A percentile compares a stretch with the other conserved stretches of the same genome.
These are phyloP conservation scores for Tribolium castaneum DNA, from an alignment of 1,140 invertebrate species.

Conservation along the genomic window DNA sequence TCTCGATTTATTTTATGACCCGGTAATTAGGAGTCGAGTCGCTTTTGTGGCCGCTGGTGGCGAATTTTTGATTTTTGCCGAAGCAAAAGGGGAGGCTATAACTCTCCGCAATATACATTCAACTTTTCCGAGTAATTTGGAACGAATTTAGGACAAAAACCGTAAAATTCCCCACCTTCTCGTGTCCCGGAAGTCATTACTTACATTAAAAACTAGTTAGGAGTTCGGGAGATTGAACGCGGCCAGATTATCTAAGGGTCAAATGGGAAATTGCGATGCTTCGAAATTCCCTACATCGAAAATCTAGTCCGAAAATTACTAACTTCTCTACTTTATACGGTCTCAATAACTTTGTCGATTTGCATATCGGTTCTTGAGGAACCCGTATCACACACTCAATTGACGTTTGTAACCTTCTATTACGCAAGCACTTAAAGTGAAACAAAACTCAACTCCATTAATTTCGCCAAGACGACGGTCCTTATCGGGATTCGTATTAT, in stretches of 20 bases:
- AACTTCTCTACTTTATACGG: constrained; percentile 33
- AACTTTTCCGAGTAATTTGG: constrained; percentile 47
- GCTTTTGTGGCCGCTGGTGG: background rate
- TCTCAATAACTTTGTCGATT: constrained; percentile 31
- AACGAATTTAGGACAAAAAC: constrained; percentile 47
- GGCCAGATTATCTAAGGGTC: constrained; percentile 47
- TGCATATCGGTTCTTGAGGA: constrained; percentile 31
- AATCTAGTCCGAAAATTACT: constrained; percentile 44
- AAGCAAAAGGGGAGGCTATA: background rate
- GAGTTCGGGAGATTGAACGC: constrained; percentile 47
- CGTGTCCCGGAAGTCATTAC: constrained; percentile 48
- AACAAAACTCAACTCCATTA: constrained; percentile 32
- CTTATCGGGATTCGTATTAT: constrained; percentile 22
- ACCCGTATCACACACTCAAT: constrained; percentile 29
- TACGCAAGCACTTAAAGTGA: constrained; percentile 27
- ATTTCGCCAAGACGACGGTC: constrained; percentile 15
- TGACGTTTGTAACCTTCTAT: constrained; percentile 27
- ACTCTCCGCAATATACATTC: constrained; percentile 43
- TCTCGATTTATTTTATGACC: constrained; percentile 1
- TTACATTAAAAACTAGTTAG: constrained; percentile 51
- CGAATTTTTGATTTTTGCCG: background rate
- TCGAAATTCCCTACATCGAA: constrained; percentile 43
- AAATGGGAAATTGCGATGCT: constrained; percentile 46
- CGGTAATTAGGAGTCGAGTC: background rate
- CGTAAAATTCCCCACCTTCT: constrained; percentile 45